Evolutionary conservation across 2,797 vertebrate genomes (phyloP).

Genomic region (Myotis pilosus): DNA sequence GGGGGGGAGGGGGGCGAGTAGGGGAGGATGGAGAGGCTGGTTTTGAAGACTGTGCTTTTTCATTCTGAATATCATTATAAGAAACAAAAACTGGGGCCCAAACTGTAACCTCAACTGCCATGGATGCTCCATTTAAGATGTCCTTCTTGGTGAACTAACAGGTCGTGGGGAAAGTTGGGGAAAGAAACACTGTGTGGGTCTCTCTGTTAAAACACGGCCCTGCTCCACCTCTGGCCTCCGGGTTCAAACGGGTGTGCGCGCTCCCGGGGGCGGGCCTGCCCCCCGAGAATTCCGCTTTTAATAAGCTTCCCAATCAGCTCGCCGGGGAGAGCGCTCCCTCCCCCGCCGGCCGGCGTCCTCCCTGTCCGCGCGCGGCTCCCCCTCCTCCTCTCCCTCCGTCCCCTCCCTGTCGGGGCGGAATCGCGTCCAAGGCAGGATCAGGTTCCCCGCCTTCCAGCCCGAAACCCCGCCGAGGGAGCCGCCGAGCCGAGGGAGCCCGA

Average conservation of each 20-base stretch:
- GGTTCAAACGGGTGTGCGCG: not conserved
- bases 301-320: constrained; percentile 76
- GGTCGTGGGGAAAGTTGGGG: constrained; percentile 7
- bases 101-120: not conserved
- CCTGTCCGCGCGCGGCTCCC: constrained; percentile 56
- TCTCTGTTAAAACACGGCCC: not conserved
- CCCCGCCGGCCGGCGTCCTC: constrained; percentile 58
- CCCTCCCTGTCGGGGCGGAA: constrained; percentile 67
- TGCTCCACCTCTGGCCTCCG: not conserved
- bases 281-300: constrained; percentile 70
- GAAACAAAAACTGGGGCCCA: not conserved
- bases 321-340: constrained; percentile 73
- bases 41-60: not conserved
- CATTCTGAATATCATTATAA: not conserved
- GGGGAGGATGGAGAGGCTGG: not conserved
- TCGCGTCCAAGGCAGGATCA: constrained; percentile 77
- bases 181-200: not conserved
- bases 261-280: constrained; percentile 70
- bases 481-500: constrained; percentile 44
- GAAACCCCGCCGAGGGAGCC: constrained; percentile 62
- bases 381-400: constrained; percentile 61
- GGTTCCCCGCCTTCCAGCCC: constrained; percentile 73
- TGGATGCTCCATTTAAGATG: not conserved
- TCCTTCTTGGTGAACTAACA: not conserved
- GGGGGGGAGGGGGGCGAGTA: fast-evolving